Conservation (phyloP, 2,888 invertebrate species). For the Diogma glabrata region DNA sequence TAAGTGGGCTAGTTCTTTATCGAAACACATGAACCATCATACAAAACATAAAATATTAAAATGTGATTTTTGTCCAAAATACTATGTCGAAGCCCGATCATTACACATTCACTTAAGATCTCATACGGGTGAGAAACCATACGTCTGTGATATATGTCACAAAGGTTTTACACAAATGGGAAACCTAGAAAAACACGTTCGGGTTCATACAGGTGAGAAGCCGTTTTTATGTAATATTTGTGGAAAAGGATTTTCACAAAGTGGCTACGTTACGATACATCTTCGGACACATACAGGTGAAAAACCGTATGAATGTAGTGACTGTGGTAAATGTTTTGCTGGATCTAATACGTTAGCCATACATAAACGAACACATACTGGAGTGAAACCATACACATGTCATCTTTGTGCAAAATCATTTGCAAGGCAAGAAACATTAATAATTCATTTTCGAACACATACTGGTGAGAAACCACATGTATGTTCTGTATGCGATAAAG, state of each 20-base stretch:
- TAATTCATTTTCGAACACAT: constrained; percentile 19
- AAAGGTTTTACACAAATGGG: constrained; percentile 15
- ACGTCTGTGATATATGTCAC: constrained; percentile 7
- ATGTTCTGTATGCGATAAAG: constrained; percentile 19
- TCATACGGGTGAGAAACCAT: constrained; percentile 16
- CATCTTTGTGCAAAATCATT: constrained; percentile 19
- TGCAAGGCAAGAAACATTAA: constrained; percentile 19
- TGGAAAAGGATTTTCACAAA: constrained; percentile 16
- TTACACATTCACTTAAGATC: constrained; percentile 18
- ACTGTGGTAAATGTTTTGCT: constrained; percentile 21
- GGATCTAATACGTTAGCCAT: constrained; percentile 21
- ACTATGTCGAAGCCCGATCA: constrained; percentile 37
- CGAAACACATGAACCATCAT: constrained; percentile 42
- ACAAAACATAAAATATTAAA: constrained; percentile 38
- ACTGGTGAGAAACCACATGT: constrained; percentile 19
- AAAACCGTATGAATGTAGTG: constrained; percentile 16
- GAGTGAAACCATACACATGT: constrained; percentile 20
- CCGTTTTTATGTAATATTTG: constrained; percentile 16
- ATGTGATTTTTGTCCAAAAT: constrained; percentile 38
- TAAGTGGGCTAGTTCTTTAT: constrained; percentile 40
- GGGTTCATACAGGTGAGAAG: constrained; percentile 17
- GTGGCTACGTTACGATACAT: constrained; percentile 18
- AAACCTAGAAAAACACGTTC: constrained; percentile 14
- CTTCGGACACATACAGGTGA: constrained; percentile 19
- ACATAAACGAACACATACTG: constrained; percentile 22